A percentile compares a stretch with the other conserved stretches of the same genome.
These are phyloP conservation scores for Entomobrya multifasciata DNA, from an alignment of 2,888 invertebrate genomes.

Conservation along the genomic window DNA sequence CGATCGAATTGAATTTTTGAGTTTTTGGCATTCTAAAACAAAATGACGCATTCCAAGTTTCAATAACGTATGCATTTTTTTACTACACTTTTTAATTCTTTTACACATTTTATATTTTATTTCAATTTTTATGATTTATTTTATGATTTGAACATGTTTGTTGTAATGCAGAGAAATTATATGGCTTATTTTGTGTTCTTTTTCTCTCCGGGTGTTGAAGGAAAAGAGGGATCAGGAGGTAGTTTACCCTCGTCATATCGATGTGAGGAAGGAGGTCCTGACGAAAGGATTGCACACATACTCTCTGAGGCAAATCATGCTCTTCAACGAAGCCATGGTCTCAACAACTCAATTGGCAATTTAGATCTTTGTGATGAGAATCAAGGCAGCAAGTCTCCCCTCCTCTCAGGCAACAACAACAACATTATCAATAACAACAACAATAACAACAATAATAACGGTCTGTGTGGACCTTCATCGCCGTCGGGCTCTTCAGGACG, in stretches of 20 bases:
- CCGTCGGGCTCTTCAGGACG: conserved; percentile 91
- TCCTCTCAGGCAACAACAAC: conserved; percentile 69
- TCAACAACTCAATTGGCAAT: conserved; percentile 77
- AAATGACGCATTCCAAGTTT: conserved; percentile 21
- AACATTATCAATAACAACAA: conserved; percentile 75
- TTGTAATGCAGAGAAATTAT: conserved; percentile 74
- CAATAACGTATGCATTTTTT: background rate
- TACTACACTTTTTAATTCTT: background rate
- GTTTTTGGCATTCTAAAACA: too few species aligned
- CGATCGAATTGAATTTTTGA: too few species aligned
- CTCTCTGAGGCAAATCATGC: conserved; percentile 95
- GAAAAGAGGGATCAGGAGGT: conserved; percentile 87
- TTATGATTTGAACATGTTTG: conserved; percentile 52
- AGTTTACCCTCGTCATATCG: conserved; percentile 89
- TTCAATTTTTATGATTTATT: background rate
- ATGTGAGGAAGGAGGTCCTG: conserved; percentile 87
- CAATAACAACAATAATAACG: conserved; percentile 75
- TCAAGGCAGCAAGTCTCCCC: conserved; percentile 79
- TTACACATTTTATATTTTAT: background rate
- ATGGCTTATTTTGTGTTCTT: conserved; percentile 76
- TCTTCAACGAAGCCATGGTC: conserved; percentile 82
- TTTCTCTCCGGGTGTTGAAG: conserved; percentile 82
- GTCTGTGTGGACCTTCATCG: conserved; percentile 87
- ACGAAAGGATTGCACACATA: conserved; percentile 96
- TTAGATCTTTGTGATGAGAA: conserved; percentile 79